Conservation (phyloP, 2,888 invertebrate species). For the Nebria brevicollis region DNA sequence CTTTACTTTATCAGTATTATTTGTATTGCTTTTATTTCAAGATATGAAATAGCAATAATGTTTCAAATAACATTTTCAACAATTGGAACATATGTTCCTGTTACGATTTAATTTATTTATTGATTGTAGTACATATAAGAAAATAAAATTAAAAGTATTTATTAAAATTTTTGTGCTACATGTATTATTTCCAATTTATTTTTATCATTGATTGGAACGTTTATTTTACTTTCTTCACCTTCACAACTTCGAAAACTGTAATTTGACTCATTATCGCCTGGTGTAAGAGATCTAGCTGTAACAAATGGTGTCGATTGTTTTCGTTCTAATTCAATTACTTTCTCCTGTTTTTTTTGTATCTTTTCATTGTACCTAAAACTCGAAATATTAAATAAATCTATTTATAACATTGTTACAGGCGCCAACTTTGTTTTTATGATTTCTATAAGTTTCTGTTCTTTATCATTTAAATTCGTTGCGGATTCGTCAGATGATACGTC, state of each 20-base stretch:
- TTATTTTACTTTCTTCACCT: background rate
- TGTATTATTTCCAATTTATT: background rate
- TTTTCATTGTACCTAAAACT: conserved; percentile 17
- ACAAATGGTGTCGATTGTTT: background rate
- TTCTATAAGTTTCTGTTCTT: conserved; percentile 44
- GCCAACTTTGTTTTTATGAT: conserved; percentile 19
- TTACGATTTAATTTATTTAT: no score
- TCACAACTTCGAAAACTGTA: background rate
- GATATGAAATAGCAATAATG: background rate
- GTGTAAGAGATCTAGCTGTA: background rate
- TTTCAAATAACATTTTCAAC: background rate
- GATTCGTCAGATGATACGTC: background rate
- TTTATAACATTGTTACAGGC: background rate
- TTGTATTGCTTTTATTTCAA: background rate
- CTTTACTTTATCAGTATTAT: background rate
- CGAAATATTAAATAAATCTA: conserved; percentile 18
- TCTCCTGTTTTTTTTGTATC: background rate
- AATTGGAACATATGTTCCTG: no score
- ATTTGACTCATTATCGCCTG: background rate
- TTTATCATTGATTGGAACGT: background rate
- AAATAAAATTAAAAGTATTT: background rate
- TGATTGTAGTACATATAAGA: no score
- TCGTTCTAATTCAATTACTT: background rate
- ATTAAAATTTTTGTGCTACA: background rate
- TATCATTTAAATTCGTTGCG: conserved; percentile 28